Percentiles rank a stretch among this genome's conserved stretches.
These are phyloP conservation scores for Trachurus trachurus DNA, from an alignment of 2,797 vertebrate genomes.

Conservation along the genomic window DNA sequence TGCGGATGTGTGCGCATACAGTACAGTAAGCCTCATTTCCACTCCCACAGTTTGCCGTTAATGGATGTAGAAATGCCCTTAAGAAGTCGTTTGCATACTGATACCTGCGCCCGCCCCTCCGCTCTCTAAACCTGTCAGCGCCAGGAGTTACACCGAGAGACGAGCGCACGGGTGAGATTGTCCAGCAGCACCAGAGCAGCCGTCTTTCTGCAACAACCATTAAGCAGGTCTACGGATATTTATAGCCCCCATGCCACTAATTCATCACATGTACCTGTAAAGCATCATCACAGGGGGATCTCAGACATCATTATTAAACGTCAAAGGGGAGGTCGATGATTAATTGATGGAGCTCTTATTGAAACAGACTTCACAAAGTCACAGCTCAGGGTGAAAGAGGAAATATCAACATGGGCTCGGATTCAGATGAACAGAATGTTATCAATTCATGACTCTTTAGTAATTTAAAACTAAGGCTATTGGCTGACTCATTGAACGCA, in stretches of 20 bases:
- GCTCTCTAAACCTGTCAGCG: background rate
- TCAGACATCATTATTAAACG: background rate
- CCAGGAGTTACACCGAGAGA: background rate
- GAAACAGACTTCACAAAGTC: background rate
- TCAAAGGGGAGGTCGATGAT: background rate
- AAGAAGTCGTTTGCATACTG: background rate
- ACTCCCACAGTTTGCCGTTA: background rate
- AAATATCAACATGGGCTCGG: background rate
- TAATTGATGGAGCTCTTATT: background rate
- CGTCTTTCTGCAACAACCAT: constrained; percentile 1
- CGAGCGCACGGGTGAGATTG: no score
- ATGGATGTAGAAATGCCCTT: background rate
- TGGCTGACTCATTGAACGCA: background rate
- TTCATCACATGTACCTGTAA: constrained; percentile 6
- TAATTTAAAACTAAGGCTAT: background rate
- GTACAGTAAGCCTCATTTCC: background rate
- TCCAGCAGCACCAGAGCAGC: background rate
- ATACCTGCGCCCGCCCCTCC: background rate
- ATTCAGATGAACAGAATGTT: background rate
- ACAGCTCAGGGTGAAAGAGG: background rate
- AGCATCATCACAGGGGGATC: background rate
- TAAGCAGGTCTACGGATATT: background rate
- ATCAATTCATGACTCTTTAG: no score
- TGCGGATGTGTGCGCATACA: background rate
- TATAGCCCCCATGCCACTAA: background rate